A percentile compares a stretch with the other conserved stretches of the same genome.
These are phyloP conservation scores for Plagodis pulveraria DNA, from an alignment of 2,888 invertebrate species.

Conservation along the genomic window DNA sequence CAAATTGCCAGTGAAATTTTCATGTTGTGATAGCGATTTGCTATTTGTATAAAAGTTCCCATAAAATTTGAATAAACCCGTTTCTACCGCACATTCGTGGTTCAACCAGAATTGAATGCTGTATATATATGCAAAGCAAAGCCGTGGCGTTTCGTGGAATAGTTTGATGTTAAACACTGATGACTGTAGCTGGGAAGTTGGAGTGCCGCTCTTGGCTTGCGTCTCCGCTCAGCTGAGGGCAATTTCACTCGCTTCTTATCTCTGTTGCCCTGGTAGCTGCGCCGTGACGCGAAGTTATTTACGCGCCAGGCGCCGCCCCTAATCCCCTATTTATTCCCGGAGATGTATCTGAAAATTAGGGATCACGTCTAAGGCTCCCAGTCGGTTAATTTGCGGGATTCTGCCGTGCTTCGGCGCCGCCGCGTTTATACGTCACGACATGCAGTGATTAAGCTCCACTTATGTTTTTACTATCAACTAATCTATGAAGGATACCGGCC, in stretches of 20 bases:
- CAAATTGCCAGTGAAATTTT: constrained; percentile 38
- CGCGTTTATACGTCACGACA: constrained; percentile 56
- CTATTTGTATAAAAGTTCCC: constrained; percentile 41
- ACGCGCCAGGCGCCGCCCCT: constrained; percentile 77
- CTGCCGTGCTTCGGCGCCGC: constrained; percentile 44
- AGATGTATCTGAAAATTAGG: constrained; percentile 85
- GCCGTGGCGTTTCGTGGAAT: constrained; percentile 29
- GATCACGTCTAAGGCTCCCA: constrained; percentile 70
- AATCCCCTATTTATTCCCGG: constrained; percentile 83
- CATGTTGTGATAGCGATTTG: constrained; percentile 37
- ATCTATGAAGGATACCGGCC: constrained; percentile 6
- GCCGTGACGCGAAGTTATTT: constrained; percentile 80
- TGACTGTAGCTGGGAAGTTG: constrained; percentile 28
- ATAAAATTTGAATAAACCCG: constrained; percentile 42
- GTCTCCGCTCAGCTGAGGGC: constrained; percentile 56
- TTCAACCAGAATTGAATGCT: constrained; percentile 41
- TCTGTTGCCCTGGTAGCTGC: constrained; percentile 60
- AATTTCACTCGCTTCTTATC: constrained; percentile 76
- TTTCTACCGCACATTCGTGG: constrained; percentile 35
- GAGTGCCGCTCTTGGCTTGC: constrained; percentile 29
- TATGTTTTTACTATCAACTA: constrained; percentile 18
- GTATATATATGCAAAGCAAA: constrained; percentile 37
- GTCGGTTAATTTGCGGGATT: constrained; percentile 76
- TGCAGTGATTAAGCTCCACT: constrained; percentile 42
- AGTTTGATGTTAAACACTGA: constrained; percentile 33